phyloP scores from a whole-genome alignment of 2,888 invertebrate genomes.

The Dinocampus coccinellae region DNA sequence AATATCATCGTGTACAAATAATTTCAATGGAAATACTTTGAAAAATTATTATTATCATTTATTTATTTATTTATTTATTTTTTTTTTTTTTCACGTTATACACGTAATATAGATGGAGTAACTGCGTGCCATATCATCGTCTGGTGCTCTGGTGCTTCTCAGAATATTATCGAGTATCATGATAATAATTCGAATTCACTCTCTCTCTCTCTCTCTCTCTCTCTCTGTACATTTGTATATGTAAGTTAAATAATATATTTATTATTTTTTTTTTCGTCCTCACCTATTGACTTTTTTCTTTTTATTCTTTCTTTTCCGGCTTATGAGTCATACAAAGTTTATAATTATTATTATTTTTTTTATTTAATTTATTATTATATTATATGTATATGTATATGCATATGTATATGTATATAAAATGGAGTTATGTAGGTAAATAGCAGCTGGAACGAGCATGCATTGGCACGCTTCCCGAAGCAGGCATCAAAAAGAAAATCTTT shows the following conservation, averaged over 20 bases:
- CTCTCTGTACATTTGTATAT: neutral
- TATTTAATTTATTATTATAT: too few species aligned
- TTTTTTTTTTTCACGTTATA: neutral
- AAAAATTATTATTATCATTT: neutral
- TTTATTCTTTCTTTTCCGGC: neutral
- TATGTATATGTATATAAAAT: neutral
- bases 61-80: neutral
- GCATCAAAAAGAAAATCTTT: conserved; percentile 37
- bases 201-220: too few species aligned
- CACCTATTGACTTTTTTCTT: neutral
- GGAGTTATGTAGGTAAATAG: conserved; percentile 27
- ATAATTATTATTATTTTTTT: too few species aligned
- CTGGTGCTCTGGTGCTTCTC: neutral
- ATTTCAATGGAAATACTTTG: neutral
- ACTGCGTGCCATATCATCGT: conserved; percentile 3
- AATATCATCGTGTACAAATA: too few species aligned
- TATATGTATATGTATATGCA: neutral
- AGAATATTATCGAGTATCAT: neutral
- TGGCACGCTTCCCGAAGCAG: conserved; percentile 54
- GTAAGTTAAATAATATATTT: neutral
- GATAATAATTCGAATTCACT: conserved; percentile 2
- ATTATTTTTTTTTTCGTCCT: neutral
- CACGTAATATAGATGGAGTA: neutral
- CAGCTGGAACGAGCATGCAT: conserved; percentile 50
- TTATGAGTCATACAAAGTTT: neutral